phyloP scores from a whole-genome alignment of 2,113 vertebrate species.

The Paramisgurnus dabryanus region DNA sequence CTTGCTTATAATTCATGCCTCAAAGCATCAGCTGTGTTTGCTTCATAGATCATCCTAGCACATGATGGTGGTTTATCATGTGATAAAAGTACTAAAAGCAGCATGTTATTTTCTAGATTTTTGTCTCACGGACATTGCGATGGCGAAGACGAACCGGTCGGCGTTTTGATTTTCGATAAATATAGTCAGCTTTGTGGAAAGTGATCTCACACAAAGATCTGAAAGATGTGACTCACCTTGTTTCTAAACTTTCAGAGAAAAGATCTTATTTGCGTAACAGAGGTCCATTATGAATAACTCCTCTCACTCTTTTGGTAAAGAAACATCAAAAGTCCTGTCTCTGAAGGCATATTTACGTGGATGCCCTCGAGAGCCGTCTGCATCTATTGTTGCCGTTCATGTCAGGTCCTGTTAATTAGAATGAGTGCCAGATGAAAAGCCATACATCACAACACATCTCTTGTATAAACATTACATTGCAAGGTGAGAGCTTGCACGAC shows the following conservation, averaged over 20 bases:
- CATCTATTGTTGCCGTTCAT: conserved; percentile 10
- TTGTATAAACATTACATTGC: background rate
- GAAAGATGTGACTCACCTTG: conserved; percentile 47
- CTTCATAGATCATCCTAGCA: background rate
- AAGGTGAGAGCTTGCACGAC: background rate
- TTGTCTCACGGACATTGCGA: background rate
- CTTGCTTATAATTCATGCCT: background rate
- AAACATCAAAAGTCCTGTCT: conserved; percentile 14
- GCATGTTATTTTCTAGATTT: background rate
- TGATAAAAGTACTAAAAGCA: conserved; percentile 12
- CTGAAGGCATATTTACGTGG: background rate
- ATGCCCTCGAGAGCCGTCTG: background rate
- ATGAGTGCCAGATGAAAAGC: background rate
- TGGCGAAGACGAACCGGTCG: background rate
- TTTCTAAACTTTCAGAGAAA: conserved; percentile 40
- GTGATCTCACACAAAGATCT: conserved; percentile 45
- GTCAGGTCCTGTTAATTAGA: conserved; percentile 27
- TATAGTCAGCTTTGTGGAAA: conserved; percentile 21
- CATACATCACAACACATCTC: background rate
- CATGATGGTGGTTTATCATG: background rate
- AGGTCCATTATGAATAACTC: conserved; percentile 55
- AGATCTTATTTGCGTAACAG: conserved; percentile 63
- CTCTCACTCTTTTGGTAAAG: conserved; percentile 55
- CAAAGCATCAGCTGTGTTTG: background rate
- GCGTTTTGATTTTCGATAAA: conserved; percentile 36